Percentiles rank a stretch among this genome's conserved stretches.
phyloP scores from a whole-genome alignment of 2,797 vertebrate genomes.

The Scolopax rusticola region DNA sequence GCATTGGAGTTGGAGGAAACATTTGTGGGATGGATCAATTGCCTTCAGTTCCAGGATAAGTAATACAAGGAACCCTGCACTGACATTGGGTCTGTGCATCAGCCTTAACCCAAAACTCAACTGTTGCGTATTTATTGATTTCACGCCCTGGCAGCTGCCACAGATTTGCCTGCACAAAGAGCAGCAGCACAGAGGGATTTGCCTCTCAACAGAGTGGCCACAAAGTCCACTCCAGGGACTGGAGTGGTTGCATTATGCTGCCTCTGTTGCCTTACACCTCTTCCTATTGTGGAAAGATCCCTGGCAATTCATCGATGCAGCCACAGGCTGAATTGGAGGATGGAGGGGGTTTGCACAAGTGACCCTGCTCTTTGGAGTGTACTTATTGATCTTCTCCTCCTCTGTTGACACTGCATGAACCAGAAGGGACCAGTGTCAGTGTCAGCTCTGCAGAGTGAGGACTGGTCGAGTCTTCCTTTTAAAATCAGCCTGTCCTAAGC shows the following conservation, averaged over 20 bases:
- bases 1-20: background rate
- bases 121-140: background rate
- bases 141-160: background rate
- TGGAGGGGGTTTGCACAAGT: constrained; percentile 42
- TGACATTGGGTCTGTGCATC: background rate
- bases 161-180: background rate
- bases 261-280: background rate
- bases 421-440: background rate
- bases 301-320: fast-evolving
- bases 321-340: background rate
- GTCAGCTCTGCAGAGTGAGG: constrained; percentile 37
- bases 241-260: background rate
- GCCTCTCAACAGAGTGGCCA: background rate
- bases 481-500: constrained; percentile 34
- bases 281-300: background rate
- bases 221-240: background rate
- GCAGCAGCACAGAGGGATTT: background rate
- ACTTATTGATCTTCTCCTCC: constrained; percentile 15
- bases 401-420: background rate
- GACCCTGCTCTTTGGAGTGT: constrained; percentile 61
- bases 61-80: background rate
- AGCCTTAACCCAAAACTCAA: background rate
- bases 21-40: background rate
- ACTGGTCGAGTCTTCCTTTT: constrained; percentile 18
- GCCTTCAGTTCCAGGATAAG: background rate